A percentile compares a stretch with the other conserved stretches of the same genome.
These are phyloP conservation scores for Oncorhynchus nerka DNA, from an alignment of 2,113 vertebrate genomes.

Conservation along the genomic window DNA sequence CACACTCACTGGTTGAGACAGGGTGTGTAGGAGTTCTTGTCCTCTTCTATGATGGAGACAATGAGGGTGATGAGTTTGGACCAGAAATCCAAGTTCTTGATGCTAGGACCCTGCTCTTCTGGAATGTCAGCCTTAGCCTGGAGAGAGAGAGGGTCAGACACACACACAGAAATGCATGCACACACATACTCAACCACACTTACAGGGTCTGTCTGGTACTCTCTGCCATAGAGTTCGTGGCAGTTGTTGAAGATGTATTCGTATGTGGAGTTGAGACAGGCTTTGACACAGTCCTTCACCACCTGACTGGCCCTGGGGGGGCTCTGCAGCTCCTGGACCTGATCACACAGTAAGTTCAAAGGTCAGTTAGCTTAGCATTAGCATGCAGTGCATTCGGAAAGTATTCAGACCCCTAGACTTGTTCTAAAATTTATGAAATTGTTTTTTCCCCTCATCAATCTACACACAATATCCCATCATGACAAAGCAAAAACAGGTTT, in stretches of 20 bases:
- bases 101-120: conserved; percentile 94
- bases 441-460: too few species aligned
- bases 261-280: conserved; percentile 94
- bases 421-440: background rate
- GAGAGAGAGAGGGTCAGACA: conserved; percentile 6
- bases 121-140: conserved; percentile 91
- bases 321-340: conserved; percentile 97
- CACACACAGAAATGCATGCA: background rate
- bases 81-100: conserved; percentile 98
- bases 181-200: conserved; percentile 37
- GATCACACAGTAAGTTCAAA: conserved; percentile 3
- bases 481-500: too few species aligned
- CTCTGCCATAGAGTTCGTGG: conserved; percentile 91
- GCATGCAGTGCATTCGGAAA: too few species aligned
- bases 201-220: conserved; percentile 94
- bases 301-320: conserved; percentile 94
- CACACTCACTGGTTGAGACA: conserved; percentile 95
- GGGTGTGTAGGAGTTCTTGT: conserved; percentile 96
- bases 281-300: conserved; percentile 96
- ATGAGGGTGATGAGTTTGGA: conserved; percentile 98
- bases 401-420: background rate
- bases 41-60: conserved; percentile 97
- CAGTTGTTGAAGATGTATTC: conserved; percentile 99
- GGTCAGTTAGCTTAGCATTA: too few species aligned
- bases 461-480: too few species aligned